A percentile compares a stretch with the other conserved stretches of the same genome.
Conservation (phyloP, 2,113 vertebrate species). For the Dryoscopus gambensis region DNA sequence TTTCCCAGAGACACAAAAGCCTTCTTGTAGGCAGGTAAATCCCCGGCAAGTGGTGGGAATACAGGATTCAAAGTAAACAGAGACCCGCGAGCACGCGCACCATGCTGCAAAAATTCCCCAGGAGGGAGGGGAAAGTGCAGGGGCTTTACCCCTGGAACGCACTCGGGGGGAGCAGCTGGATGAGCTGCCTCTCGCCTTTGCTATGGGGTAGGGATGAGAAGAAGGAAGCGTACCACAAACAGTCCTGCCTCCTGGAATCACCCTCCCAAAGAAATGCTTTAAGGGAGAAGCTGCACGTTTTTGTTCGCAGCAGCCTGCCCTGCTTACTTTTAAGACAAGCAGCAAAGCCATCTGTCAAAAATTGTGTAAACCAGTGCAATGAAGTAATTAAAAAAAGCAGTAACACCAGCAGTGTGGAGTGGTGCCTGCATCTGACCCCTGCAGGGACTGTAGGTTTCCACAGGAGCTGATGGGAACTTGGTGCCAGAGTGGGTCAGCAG, state of each 20-base stretch:
- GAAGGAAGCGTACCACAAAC: neutral
- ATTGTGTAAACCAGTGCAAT: neutral
- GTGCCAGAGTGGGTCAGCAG: neutral
- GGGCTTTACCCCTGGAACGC: neutral
- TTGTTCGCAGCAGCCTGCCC: no score
- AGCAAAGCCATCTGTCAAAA: neutral
- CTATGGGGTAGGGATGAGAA: neutral
- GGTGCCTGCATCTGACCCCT: neutral
- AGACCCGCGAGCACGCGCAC: rapidly evolving
- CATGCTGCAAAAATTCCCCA: neutral
- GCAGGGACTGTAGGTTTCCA: neutral
- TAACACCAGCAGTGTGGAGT: neutral
- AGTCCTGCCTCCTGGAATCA: neutral
- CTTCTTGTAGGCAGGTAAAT: neutral
- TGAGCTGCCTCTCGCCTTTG: rapidly evolving
- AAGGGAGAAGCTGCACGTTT: neutral
- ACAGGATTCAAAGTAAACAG: neutral
- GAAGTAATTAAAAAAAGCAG: neutral
- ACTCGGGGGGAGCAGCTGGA: neutral
- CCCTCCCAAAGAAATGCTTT: neutral
- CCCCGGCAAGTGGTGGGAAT: neutral
- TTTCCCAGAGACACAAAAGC: neutral
- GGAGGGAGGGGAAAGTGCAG: neutral
- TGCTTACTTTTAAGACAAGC: neutral
- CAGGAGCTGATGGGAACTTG: rapidly evolving